Evolutionary conservation across 1,140 invertebrate species (phyloP).

Genomic region (Drosophila biarmipes): DNA sequence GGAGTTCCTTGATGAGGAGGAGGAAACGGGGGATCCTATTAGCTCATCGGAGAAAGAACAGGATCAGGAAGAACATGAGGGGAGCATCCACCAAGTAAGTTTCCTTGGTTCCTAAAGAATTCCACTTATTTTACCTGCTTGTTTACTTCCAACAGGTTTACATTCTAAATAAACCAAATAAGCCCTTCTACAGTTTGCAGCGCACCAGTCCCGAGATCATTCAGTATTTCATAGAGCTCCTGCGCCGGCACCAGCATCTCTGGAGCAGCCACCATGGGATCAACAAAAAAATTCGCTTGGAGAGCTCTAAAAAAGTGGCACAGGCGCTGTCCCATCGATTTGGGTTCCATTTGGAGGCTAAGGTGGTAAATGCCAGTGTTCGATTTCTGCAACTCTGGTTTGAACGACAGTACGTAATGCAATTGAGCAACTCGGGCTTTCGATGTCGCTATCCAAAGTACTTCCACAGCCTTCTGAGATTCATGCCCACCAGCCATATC

Average conservation of each 20-base stretch:
- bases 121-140: neutral
- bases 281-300: slow-evolving; percentile 17
- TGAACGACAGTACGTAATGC: slow-evolving; percentile 20
- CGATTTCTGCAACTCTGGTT: slow-evolving; percentile 34
- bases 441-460: slow-evolving; percentile 22
- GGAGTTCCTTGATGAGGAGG: slow-evolving; percentile 13
- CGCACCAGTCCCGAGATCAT: slow-evolving; percentile 25
- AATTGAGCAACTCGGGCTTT: neutral
- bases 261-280: slow-evolving; percentile 8
- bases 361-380: slow-evolving; percentile 20
- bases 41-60: neutral
- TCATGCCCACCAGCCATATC: slow-evolving; percentile 36
- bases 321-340: slow-evolving; percentile 15
- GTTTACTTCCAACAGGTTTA: neutral
- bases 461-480: slow-evolving; percentile 20
- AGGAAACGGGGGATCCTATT: neutral
- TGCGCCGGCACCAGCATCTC: slow-evolving; percentile 22
- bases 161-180: slow-evolving; percentile 13
- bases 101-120: neutral
- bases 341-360: slow-evolving; percentile 5
- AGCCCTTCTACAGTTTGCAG: slow-evolving; percentile 39
- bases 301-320: slow-evolving; percentile 23
- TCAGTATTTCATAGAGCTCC: slow-evolving; percentile 32
- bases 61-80: neutral
- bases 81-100: neutral